phyloP scores from a whole-genome alignment of 2,113 vertebrate genomes.

The Amblyopsis rosae region DNA sequence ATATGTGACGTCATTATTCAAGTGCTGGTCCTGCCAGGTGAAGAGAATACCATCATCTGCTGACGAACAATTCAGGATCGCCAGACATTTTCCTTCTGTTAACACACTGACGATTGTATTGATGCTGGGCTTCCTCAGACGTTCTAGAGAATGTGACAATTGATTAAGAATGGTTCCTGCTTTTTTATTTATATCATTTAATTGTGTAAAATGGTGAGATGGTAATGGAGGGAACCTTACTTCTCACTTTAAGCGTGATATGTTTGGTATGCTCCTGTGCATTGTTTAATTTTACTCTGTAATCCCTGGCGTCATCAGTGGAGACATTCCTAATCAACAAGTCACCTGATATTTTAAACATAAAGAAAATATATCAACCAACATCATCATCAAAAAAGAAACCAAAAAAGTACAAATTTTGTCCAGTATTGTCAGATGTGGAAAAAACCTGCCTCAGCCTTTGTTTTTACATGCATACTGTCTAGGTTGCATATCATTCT shows the following conservation, averaged over 20 bases:
- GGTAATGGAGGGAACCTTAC: constrained; percentile 32
- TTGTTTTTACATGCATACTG: too few species aligned
- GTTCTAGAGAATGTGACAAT: constrained; percentile 23
- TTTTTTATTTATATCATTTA: not conserved
- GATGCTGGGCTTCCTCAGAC: constrained; percentile 25
- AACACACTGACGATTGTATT: rapidly evolving
- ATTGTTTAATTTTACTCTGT: not conserved
- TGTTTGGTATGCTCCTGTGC: rapidly evolving
- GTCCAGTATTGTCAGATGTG: not conserved
- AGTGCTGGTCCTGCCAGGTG: not conserved
- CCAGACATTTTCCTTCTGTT: not conserved
- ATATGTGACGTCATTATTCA: not conserved
- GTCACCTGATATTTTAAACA: constrained; percentile 41
- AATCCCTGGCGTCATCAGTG: not conserved
- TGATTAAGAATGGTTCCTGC: not conserved
- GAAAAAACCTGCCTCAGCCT: not conserved
- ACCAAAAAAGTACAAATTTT: not conserved
- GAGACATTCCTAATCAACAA: constrained; percentile 42
- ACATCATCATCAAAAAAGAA: not conserved
- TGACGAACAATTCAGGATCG: constrained; percentile 30
- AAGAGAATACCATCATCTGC: rapidly evolving
- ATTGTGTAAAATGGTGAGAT: not conserved
- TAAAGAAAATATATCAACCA: not conserved
- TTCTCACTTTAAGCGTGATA: constrained; percentile 23
- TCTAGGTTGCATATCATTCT: too few species aligned